Percentiles rank a stretch among this genome's conserved stretches.
phyloP scores from a whole-genome alignment of 2,113 vertebrate genomes.

The Hemichromis elongatus region DNA sequence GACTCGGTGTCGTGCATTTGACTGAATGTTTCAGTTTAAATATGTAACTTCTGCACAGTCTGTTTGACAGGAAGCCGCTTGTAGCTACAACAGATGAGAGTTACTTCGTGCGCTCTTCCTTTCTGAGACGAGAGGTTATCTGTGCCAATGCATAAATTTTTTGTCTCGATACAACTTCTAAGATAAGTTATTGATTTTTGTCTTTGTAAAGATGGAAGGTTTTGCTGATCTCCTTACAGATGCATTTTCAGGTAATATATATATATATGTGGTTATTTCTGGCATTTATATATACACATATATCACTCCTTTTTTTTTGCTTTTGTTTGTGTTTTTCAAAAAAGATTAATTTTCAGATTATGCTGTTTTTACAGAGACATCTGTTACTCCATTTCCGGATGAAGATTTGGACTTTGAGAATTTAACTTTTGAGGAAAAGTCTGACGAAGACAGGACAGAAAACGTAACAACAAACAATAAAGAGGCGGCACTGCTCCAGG shows the following conservation, averaged over 20 bases:
- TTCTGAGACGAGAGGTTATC: background rate
- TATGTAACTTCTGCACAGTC: background rate
- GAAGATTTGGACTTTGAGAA: slow-evolving; percentile 66
- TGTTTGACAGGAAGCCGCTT: slow-evolving; percentile 59
- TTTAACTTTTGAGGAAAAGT: slow-evolving; percentile 38
- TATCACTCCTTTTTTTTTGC: background rate
- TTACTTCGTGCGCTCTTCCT: slow-evolving; percentile 25
- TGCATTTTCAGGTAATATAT: slow-evolving; percentile 66
- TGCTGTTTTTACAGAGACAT: slow-evolving; percentile 38
- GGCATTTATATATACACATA: fast-evolving
- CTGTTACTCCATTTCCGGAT: slow-evolving; percentile 19
- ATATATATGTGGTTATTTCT: background rate
- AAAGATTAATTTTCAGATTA: background rate
- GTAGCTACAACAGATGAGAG: slow-evolving; percentile 29
- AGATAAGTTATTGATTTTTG: background rate
- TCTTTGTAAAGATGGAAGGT: slow-evolving; percentile 61
- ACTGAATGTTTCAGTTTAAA: background rate
- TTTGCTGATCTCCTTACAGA: slow-evolving; percentile 54
- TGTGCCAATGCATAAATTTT: background rate
- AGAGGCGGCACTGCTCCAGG: slow-evolving; percentile 24
- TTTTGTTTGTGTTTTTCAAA: background rate
- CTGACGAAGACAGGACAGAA: background rate
- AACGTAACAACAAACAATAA: background rate
- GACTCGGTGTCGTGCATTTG: background rate
- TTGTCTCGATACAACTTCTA: background rate